phyloP scores from a whole-genome alignment of 2,113 vertebrate species.

The Pseudopodoces humilis region DNA sequence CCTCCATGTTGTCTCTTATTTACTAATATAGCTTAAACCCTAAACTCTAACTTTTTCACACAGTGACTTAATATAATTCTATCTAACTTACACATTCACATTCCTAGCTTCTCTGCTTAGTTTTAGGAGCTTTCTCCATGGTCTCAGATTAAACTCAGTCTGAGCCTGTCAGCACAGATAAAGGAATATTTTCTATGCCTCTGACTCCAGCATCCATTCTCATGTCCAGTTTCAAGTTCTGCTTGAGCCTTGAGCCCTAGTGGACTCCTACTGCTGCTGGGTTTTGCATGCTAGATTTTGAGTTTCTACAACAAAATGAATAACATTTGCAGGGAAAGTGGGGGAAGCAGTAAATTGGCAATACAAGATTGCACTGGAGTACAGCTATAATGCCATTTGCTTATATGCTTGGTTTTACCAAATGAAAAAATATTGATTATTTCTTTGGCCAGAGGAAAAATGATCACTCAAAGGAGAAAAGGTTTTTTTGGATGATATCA shows the following conservation, averaged over 20 bases:
- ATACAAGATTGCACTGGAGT: neutral
- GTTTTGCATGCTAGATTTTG: neutral
- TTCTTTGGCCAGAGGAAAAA: neutral
- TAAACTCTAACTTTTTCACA: no score
- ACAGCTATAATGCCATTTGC: neutral
- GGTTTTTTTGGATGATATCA: neutral
- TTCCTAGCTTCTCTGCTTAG: no score
- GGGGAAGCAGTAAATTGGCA: neutral
- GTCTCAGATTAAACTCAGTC: no score
- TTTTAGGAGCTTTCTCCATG: no score
- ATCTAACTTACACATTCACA: no score
- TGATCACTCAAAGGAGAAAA: neutral
- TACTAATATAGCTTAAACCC: no score
- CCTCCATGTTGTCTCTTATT: no score
- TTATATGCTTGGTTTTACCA: neutral
- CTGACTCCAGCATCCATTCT: neutral
- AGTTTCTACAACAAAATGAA: neutral
- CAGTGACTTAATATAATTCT: no score
- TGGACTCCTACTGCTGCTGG: neutral
- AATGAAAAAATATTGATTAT: neutral
- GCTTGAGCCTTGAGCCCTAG: neutral
- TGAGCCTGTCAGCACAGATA: no score
- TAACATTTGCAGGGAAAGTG: neutral
- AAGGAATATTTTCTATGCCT: no score
- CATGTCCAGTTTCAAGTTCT: neutral